A percentile compares a stretch with the other conserved stretches of the same genome.
These are phyloP conservation scores for Eurosta solidaginis DNA, from an alignment of 1,140 invertebrate species.

Conservation along the genomic window DNA sequence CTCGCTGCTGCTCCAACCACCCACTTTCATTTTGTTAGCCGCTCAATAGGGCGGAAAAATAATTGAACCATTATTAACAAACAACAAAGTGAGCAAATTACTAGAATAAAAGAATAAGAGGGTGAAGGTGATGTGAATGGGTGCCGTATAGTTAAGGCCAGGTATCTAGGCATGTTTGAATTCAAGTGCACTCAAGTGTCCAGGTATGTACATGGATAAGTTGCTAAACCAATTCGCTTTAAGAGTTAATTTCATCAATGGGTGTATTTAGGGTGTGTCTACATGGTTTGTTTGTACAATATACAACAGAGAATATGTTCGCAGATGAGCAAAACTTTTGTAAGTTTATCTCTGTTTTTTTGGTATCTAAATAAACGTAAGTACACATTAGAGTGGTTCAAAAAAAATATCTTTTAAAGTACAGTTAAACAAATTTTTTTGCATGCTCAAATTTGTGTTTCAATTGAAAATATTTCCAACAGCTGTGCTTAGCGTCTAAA, in stretches of 20 bases:
- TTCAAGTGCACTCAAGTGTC: background rate
- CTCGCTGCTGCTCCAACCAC: background rate
- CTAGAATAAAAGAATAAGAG: background rate
- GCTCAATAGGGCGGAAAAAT: conserved; percentile 58
- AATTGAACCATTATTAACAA: conserved; percentile 58
- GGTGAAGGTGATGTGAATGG: background rate
- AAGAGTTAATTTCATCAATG: background rate
- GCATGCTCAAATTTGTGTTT: too few species aligned
- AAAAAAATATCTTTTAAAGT: too few species aligned
- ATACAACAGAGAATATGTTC: too few species aligned
- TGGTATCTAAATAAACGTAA: too few species aligned
- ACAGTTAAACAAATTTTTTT: too few species aligned
- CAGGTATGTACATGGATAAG: background rate
- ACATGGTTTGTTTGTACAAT: too few species aligned
- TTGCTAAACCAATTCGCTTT: background rate
- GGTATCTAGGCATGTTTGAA: background rate
- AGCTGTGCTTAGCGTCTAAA: too few species aligned
- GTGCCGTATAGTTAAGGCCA: too few species aligned
- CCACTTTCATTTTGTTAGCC: background rate
- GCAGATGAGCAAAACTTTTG: too few species aligned
- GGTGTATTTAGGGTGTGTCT: background rate
- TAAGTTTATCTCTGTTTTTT: too few species aligned
- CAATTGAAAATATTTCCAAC: too few species aligned
- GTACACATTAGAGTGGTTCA: too few species aligned
- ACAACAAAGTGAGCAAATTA: conserved; percentile 1